These are phyloP conservation scores for Chironomus riparius DNA, from an alignment of 2,888 invertebrate genomes.

Conservation along the genomic window DNA sequence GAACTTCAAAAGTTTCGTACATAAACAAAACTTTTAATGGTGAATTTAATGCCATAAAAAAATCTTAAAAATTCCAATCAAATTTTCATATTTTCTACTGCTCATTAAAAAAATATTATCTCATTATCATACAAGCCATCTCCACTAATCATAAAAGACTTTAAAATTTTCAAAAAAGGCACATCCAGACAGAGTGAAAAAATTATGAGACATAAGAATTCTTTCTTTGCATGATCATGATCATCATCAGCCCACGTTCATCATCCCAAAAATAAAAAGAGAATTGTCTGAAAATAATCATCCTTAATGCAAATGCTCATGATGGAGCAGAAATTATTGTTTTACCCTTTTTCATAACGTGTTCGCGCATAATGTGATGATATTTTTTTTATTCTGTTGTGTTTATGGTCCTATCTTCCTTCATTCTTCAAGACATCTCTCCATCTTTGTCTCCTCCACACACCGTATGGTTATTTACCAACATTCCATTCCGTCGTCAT, in stretches of 20 bases:
- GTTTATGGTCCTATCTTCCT: background rate
- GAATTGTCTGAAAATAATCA: background rate
- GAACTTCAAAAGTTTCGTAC: too few relatives aligned
- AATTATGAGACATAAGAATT: too few relatives aligned
- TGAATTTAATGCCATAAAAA: too few relatives aligned
- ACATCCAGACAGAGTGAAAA: too few relatives aligned
- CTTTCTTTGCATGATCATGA: background rate
- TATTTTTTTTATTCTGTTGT: too few relatives aligned
- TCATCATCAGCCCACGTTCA: background rate
- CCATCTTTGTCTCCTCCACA: background rate
- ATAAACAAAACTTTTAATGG: too few relatives aligned
- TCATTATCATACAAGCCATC: too few relatives aligned
- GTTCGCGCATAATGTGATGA: background rate
- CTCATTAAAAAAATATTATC: too few relatives aligned
- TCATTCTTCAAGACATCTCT: conserved; percentile 13
- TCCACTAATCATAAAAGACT: too few relatives aligned
- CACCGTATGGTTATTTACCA: background rate
- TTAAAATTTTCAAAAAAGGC: too few relatives aligned
- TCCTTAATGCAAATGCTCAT: background rate
- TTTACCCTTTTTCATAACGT: conserved; percentile 11
- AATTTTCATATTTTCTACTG: too few relatives aligned
- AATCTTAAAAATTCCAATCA: too few relatives aligned
- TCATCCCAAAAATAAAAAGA: background rate
- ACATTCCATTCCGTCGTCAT: conserved; percentile 24
- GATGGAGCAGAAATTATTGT: conserved; percentile 16